Percentiles rank a stretch among this genome's conserved stretches.
These are phyloP conservation scores for Passer domesticus DNA, from an alignment of 2,113 vertebrate genomes.

Conservation along the genomic window DNA sequence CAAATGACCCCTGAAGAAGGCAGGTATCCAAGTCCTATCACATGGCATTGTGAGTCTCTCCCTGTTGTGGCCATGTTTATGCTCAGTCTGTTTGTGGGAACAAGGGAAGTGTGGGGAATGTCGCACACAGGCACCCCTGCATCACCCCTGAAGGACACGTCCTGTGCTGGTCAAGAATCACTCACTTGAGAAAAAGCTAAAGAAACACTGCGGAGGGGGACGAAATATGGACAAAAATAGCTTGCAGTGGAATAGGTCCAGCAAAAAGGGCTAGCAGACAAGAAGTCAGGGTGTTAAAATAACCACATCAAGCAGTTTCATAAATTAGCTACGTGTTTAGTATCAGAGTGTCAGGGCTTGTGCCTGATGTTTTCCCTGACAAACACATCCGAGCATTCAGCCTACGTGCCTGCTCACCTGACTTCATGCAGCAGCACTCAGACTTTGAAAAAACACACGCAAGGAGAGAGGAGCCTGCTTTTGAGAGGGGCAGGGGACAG, in stretches of 20 bases:
- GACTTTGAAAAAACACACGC: not conserved
- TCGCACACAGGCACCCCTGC: not conserved
- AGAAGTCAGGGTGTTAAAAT: not conserved
- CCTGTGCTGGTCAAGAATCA: not conserved
- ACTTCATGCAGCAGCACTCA: not conserved
- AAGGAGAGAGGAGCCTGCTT: not conserved
- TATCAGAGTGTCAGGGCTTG: not conserved
- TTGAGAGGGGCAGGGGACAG: not conserved
- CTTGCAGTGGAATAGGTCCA: not conserved
- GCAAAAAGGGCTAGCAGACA: not conserved
- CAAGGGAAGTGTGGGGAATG: not conserved
- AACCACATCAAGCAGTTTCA: not conserved
- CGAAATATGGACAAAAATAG: not conserved
- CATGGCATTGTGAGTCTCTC: not conserved
- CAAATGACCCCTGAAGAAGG: not conserved
- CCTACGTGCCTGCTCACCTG: not conserved
- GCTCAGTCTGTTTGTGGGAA: not conserved
- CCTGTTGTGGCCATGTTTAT: not conserved
- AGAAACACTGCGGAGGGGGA: not conserved
- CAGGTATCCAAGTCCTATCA: slow-evolving; percentile 38
- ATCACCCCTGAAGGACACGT: not conserved
- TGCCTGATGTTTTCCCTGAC: not conserved
- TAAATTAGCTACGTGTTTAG: not conserved
- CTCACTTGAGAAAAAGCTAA: not conserved
- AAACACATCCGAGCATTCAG: not conserved